These are phyloP conservation scores for Pachyuromys duprasi DNA, from an alignment of 2,797 vertebrate species.

Conservation along the genomic window DNA sequence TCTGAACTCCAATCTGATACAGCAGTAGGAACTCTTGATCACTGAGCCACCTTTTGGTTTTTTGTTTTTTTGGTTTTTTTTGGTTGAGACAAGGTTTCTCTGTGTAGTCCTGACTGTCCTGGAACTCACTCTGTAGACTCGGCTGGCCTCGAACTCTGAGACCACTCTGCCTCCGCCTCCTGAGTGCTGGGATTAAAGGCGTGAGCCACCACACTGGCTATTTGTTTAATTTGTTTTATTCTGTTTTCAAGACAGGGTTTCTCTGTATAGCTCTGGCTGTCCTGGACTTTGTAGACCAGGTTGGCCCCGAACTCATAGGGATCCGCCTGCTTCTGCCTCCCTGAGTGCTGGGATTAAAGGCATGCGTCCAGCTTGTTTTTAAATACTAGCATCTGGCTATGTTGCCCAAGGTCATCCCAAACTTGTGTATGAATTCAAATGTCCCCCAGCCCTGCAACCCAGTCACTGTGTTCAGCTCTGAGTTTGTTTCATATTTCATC, in stretches of 20 bases:
- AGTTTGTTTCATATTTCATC: background rate
- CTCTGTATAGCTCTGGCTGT: background rate
- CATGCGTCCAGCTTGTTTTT: background rate
- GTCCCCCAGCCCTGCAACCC: background rate
- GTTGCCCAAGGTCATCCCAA: background rate
- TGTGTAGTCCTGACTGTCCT: no score
- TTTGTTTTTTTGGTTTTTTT: background rate
- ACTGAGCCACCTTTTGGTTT: background rate
- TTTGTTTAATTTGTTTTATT: no score
- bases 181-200: no score
- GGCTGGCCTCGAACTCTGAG: background rate
- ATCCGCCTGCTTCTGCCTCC: background rate
- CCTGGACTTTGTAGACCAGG: background rate
- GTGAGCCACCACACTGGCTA: no score
- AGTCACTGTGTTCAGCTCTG: background rate
- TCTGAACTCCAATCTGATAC: background rate
- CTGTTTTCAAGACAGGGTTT: background rate
- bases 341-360: background rate
- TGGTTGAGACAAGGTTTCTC: background rate
- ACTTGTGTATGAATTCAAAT: background rate
- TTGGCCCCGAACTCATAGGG: background rate
- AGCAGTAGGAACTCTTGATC: background rate
- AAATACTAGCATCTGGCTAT: background rate
- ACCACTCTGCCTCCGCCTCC: no score
- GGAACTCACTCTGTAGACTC: background rate